phyloP scores from a whole-genome alignment of 2,888 invertebrate species.

The Drosophila siamana region DNA sequence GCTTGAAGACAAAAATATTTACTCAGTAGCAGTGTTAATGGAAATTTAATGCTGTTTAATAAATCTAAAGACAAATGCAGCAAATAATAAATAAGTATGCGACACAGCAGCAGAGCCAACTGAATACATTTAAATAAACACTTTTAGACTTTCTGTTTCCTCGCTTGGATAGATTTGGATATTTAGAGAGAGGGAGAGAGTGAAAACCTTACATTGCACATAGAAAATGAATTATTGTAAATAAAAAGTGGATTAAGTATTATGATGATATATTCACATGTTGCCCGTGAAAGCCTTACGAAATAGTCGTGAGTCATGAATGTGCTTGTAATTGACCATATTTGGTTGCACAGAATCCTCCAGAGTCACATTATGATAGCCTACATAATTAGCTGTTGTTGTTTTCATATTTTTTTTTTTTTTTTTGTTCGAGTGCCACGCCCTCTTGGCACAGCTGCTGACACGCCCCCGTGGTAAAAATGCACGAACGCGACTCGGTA shows the following conservation, averaged over 20 bases:
- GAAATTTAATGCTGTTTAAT: constrained; percentile 75
- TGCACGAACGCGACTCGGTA: constrained; percentile 20
- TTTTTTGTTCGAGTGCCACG: constrained; percentile 16
- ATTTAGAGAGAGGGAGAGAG: no score
- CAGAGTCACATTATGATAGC: constrained; percentile 59
- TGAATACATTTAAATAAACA: background rate
- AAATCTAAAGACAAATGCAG: constrained; percentile 57
- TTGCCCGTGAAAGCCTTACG: background rate
- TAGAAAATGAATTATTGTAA: background rate
- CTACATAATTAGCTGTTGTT: constrained; percentile 63
- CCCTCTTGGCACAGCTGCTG: constrained; percentile 38
- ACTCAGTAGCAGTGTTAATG: constrained; percentile 69
- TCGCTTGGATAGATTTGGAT: no score
- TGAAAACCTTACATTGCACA: no score
- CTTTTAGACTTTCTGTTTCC: background rate
- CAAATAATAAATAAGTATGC: constrained; percentile 28
- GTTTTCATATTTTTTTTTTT: constrained; percentile 8
- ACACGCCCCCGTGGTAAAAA: constrained; percentile 12
- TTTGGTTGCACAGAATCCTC: constrained; percentile 50
- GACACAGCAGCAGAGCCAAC: background rate
- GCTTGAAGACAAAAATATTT: constrained; percentile 54
- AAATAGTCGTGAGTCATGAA: background rate
- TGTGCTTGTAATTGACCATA: constrained; percentile 31
- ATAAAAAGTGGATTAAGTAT: background rate
- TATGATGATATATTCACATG: constrained; percentile 5